phyloP scores from a whole-genome alignment of 2,797 vertebrate species.

The Passerculus sandwichensis region DNA sequence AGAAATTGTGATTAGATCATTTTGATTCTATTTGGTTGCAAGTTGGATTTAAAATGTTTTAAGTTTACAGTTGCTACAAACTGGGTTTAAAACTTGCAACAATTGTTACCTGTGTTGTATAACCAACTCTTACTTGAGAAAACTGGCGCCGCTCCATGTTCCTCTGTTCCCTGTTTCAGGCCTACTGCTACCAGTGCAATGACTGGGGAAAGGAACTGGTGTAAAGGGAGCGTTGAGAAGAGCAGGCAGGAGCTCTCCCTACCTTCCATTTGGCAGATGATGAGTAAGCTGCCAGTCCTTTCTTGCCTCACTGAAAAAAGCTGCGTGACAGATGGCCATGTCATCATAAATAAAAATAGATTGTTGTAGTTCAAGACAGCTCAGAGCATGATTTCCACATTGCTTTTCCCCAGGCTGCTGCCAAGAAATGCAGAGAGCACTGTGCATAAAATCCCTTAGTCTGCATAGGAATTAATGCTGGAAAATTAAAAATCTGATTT shows the following conservation, averaged over 20 bases:
- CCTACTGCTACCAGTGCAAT: not conserved
- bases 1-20: not conserved
- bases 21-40: not conserved
- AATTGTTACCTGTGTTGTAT: not conserved
- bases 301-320: not conserved
- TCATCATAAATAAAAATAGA: conserved; percentile 41
- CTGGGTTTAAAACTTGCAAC: not conserved
- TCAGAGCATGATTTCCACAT: not conserved
- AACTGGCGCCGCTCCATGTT: not conserved
- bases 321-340: not conserved
- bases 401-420: not conserved
- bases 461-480: not conserved
- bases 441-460: not conserved
- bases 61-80: not conserved
- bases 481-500: not conserved
- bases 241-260: not conserved
- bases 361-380: not conserved
- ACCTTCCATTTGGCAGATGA: not conserved
- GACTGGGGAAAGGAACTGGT: not conserved
- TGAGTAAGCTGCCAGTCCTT: not conserved
- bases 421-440: not conserved
- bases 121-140: not conserved
- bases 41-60: not conserved
- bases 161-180: not conserved
- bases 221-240: not conserved